Conservation (phyloP, 2,888 invertebrate species). For the Lasioglossum pauxillum region DNA sequence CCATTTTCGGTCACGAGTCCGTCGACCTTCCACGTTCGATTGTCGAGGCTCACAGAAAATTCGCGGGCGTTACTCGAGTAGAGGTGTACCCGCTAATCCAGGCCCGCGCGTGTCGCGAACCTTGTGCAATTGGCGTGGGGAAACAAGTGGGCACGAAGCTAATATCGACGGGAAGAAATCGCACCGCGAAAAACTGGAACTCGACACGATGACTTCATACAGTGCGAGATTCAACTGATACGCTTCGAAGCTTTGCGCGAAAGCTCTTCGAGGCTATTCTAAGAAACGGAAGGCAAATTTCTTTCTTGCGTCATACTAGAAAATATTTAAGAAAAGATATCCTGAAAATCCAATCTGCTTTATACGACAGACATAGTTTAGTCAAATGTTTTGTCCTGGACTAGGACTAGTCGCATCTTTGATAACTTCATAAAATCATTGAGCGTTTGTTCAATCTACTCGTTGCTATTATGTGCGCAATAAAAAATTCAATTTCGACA, state of each 20-base stretch:
- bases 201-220: neutral
- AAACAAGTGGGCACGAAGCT: neutral
- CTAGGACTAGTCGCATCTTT: no score
- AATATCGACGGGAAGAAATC: neutral
- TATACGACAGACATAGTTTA: neutral
- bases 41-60: constrained; percentile 37
- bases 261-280: neutral
- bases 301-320: neutral
- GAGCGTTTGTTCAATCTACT: no score
- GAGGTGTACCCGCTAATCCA: neutral
- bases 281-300: neutral
- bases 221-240: neutral
- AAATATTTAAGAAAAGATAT: neutral
- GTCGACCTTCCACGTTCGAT: constrained; percentile 31
- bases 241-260: neutral
- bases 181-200: neutral
- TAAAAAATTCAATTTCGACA: neutral
- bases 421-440: neutral
- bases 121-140: neutral
- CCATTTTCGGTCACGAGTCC: constrained; percentile 31
- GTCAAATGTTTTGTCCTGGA: neutral
- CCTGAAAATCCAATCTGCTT: neutral
- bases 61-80: neutral
- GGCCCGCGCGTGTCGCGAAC: constrained; percentile 16
- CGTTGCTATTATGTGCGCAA: no score